Evolutionary conservation across 2,797 vertebrate species (phyloP), one percentile per base, ranked within the genome.

Genomic region (Parauchenoglanis punctatus): DNA sequence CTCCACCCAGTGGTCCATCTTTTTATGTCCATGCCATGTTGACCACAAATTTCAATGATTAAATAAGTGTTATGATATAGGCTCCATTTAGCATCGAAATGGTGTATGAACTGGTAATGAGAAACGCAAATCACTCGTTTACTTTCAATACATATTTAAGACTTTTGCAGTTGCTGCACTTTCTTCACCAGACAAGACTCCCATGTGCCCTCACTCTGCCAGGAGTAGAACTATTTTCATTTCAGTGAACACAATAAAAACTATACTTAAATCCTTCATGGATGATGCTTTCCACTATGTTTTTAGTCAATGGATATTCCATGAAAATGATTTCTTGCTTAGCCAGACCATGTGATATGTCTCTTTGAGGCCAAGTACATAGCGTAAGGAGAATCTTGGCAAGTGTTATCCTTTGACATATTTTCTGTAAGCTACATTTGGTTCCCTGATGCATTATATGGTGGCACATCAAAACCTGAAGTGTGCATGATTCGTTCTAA

Each of bases 401-500:
- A 46, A 25, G 31, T 61, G 52, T 80, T 18, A 49, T 72, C 20
- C 67, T 80, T 63, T 80, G 67, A 73, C 40, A 54, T 84, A 61
- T 85, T 88, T 88, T 88, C 67, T 81, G 81, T 73, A 70, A 72
- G 77, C 67, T 73, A 52, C 70, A 72, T 85, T 80, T 72, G 84
- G 72, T 28, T 85, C 84, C 59, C 77, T 72, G 78, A 86, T 46
- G 67, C 72, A 44, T 52, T 67, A 67, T 52, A 83, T 11, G n/a
- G 81, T 83, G 46, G 63, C 63, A 68, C n/a, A 35, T 54, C 81
- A 70, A 68, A 72, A 49, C 52, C 12, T 80, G 86, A 88, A 85
- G 81, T 76, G 73, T 81, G 73, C 85, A 86, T 85, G 88, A 90
- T 77, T 85, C 59, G 77, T 86, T 75, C 81, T 90, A 91, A 89